Conservation (phyloP, 2,113 vertebrate genomes). For the Barnardius zonarius region DNA sequence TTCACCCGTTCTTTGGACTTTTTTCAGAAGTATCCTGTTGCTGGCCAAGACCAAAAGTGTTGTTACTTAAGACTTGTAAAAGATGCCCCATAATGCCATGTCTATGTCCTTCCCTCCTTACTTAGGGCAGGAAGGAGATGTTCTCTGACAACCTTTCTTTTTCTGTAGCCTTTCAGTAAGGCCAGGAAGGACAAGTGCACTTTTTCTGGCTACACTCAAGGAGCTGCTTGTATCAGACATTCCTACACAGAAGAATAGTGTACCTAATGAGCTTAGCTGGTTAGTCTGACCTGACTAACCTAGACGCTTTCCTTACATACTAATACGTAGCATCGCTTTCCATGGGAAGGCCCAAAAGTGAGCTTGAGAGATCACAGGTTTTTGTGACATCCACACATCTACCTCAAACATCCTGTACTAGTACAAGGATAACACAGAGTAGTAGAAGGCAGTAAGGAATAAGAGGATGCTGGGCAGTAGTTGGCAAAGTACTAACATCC, state of each 20-base stretch:
- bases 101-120: background rate
- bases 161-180: background rate
- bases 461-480: background rate
- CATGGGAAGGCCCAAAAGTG: background rate
- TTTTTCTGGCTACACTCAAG: background rate
- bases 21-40: background rate
- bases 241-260: background rate
- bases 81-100: background rate
- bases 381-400: background rate
- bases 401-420: background rate
- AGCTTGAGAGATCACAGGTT: background rate
- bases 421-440: background rate
- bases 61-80: background rate
- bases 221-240: background rate
- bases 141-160: background rate
- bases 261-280: background rate
- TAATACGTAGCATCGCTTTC: accelerated
- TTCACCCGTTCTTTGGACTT: background rate
- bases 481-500: background rate
- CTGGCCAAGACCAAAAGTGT: background rate
- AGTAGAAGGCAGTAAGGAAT: background rate
- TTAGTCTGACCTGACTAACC: background rate
- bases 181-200: background rate
- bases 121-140: background rate
- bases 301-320: background rate